Conservation (phyloP, 2,888 invertebrate species). For the Eupithecia centaureata region DNA sequence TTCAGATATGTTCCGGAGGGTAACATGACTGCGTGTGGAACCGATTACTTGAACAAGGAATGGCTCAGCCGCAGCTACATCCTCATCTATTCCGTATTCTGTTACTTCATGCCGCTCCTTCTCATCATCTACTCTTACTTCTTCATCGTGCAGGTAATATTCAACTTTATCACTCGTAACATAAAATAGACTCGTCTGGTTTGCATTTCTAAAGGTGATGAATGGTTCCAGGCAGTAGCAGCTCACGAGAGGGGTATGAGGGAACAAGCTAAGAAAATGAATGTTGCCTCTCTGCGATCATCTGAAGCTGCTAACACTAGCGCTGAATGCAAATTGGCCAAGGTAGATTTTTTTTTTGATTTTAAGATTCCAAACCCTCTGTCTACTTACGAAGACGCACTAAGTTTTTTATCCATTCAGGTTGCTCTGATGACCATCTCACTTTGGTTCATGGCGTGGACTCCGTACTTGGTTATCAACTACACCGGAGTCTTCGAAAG, state of each 20-base stretch:
- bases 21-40: slow-evolving; percentile 96
- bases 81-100: slow-evolving; percentile 90
- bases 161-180: not conserved
- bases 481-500: slow-evolving; percentile 91
- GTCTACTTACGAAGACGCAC: not conserved
- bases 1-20: slow-evolving; percentile 95
- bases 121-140: slow-evolving; percentile 94
- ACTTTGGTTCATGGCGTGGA: slow-evolving; percentile 97
- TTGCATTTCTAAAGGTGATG: slow-evolving; percentile 1
- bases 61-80: slow-evolving; percentile 92
- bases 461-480: slow-evolving; percentile 93
- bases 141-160: slow-evolving; percentile 90
- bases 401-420: slow-evolving; percentile 56
- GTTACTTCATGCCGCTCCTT: slow-evolving; percentile 90
- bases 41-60: slow-evolving; percentile 91
- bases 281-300: slow-evolving; percentile 93
- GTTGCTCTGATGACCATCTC: slow-evolving; percentile 95
- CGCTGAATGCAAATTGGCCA: slow-evolving; percentile 94
- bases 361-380: not conserved
- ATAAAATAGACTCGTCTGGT: not conserved
- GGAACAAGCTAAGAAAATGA: slow-evolving; percentile 97
- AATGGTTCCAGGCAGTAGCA: slow-evolving; percentile 86
- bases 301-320: slow-evolving; percentile 90
- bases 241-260: slow-evolving; percentile 94
- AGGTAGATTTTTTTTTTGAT: slow-evolving; percentile 69